Evolutionary conservation across 2,113 vertebrate species (phyloP).

Genomic region (human): GRCh38 chr5:166357001-166357500

Average conservation of each 20-base stretch:
- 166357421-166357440: no score
- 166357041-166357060: background rate
- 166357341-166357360: no score
- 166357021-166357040: background rate
- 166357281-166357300: no score
- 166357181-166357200: background rate
- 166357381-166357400: no score
- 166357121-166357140: background rate
- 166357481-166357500: no score
- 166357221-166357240: background rate
- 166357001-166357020: background rate
- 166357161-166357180: background rate
- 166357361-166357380: no score
- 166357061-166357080: background rate
- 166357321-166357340: no score
- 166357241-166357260: background rate
- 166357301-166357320: no score
- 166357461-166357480: no score
- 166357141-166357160: background rate
- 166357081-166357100: background rate
- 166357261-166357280: no score
- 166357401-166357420: no score
- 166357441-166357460: no score
- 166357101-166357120: background rate
- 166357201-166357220: background rate